Percentiles rank a stretch among this genome's conserved stretches.
phyloP scores from a whole-genome alignment of 37 sponge, comb jelly and placozoan genomes.

The Ephydatia muelleri region DNA sequence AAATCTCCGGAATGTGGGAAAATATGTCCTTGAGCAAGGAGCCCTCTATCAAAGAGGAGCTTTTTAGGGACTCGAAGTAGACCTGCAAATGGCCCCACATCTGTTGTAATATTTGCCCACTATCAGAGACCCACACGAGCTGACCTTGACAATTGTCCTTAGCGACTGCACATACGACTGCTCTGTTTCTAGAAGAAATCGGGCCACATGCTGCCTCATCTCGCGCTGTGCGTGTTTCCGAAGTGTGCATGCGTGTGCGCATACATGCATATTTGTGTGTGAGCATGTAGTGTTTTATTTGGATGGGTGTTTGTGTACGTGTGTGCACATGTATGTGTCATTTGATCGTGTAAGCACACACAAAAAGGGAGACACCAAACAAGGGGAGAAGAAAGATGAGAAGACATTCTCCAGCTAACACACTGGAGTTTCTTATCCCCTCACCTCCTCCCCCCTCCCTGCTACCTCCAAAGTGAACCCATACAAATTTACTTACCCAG shows the following conservation, averaged over 20 bases:
- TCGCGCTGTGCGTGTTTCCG: slow-evolving; percentile 42
- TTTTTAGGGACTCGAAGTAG: slow-evolving; percentile 58
- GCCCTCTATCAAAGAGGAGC: slow-evolving; percentile 28
- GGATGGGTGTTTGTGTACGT: background rate
- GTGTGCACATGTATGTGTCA: background rate
- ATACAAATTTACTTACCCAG: slow-evolving; percentile 25
- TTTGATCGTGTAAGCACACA: too few relatives aligned
- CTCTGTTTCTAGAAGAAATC: slow-evolving; percentile 81
- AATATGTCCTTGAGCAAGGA: slow-evolving; percentile 75
- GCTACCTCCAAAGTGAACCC: too few relatives aligned
- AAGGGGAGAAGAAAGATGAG: too few relatives aligned
- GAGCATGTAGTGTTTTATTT: background rate
- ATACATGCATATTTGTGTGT: too few relatives aligned
- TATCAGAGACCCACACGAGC: slow-evolving; percentile 7
- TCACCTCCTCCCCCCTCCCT: too few relatives aligned
- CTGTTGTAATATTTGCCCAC: background rate
- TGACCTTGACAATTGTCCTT: slow-evolving; percentile 67
- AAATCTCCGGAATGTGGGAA: slow-evolving; percentile 79
- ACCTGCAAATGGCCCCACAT: slow-evolving; percentile 37
- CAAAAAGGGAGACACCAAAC: too few relatives aligned
- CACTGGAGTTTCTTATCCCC: too few relatives aligned
- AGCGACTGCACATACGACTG: slow-evolving; percentile 73
- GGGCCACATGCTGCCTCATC: slow-evolving; percentile 72
- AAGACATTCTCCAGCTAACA: too few relatives aligned
- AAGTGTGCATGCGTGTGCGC: background rate